Percentiles rank a stretch among this genome's conserved stretches.
phyloP scores from a whole-genome alignment of 2,797 vertebrate species.

The Lepidocolaptes lacrymiger region DNA sequence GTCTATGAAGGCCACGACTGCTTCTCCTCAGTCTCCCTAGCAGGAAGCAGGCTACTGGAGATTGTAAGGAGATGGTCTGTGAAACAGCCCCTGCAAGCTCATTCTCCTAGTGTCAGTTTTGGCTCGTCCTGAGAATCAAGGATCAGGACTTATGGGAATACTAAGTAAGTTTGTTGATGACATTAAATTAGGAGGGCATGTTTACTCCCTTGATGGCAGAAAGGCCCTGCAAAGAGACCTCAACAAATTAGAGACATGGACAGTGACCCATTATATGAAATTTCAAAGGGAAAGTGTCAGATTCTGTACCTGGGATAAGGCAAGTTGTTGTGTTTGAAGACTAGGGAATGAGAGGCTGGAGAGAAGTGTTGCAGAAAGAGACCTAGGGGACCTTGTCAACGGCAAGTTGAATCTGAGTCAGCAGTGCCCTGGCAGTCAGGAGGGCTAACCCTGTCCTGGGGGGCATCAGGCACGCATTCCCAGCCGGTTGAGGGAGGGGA shows the following conservation, averaged over 20 bases:
- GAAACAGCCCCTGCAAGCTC: not conserved
- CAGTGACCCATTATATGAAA: not conserved
- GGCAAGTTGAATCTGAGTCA: not conserved
- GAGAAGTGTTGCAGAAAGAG: too few species aligned
- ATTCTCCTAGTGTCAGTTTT: not conserved
- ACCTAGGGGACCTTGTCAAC: accelerated
- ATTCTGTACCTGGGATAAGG: not conserved
- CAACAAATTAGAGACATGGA: not conserved
- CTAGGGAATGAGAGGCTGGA: not conserved
- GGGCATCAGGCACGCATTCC: accelerated
- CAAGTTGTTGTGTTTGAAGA: not conserved
- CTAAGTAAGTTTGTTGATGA: not conserved
- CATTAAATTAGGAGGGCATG: not conserved
- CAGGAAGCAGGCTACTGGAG: not conserved
- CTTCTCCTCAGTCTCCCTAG: not conserved
- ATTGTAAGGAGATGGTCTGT: not conserved
- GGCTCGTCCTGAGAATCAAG: not conserved
- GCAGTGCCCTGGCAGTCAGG: not conserved
- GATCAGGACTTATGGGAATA: not conserved
- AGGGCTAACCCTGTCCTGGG: accelerated
- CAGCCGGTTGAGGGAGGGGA: accelerated
- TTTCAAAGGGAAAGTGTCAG: not conserved
- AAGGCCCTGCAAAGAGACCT: not conserved
- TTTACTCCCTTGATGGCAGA: not conserved
- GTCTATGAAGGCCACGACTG: not conserved